These are phyloP conservation scores for Arion vulgaris DNA, from an alignment of 1,140 invertebrate genomes.

Conservation along the genomic window DNA sequence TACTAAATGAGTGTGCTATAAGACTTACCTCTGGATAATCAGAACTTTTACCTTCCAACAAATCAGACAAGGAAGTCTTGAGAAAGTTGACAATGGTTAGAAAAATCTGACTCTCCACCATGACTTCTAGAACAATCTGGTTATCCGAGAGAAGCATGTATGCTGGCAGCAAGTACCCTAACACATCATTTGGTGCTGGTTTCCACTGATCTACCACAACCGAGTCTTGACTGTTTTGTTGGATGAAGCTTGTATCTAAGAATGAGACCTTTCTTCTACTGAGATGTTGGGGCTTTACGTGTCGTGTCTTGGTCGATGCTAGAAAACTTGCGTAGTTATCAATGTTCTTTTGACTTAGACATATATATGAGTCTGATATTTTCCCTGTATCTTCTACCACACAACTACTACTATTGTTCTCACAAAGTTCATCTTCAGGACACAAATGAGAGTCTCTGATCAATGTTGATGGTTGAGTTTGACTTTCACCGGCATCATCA, in stretches of 20 bases:
- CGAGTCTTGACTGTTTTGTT: background rate
- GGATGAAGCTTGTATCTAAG: background rate
- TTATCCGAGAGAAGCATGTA: constrained; percentile 11
- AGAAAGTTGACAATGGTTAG: constrained; percentile 25
- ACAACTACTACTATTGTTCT: background rate
- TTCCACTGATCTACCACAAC: constrained; percentile 3
- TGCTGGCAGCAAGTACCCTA: constrained; percentile 26
- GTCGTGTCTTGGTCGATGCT: background rate
- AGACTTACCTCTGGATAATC: constrained; percentile 26
- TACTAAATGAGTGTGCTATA: too few species aligned
- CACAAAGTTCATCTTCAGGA: background rate
- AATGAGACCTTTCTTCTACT: constrained; percentile 14
- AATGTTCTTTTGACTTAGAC: background rate
- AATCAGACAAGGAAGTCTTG: constrained; percentile 12
- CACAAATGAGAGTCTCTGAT: background rate
- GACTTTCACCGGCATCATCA: too few species aligned
- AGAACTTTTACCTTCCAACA: constrained; percentile 12
- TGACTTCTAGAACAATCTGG: background rate
- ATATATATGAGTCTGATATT: background rate
- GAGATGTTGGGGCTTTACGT: background rate
- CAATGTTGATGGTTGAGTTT: background rate
- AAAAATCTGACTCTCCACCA: constrained; percentile 8
- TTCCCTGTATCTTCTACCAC: background rate
- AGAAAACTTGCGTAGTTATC: background rate
- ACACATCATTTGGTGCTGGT: constrained; percentile 20